Conservation (phyloP, 2,113 vertebrate species). For the Falco punctatus region DNA sequence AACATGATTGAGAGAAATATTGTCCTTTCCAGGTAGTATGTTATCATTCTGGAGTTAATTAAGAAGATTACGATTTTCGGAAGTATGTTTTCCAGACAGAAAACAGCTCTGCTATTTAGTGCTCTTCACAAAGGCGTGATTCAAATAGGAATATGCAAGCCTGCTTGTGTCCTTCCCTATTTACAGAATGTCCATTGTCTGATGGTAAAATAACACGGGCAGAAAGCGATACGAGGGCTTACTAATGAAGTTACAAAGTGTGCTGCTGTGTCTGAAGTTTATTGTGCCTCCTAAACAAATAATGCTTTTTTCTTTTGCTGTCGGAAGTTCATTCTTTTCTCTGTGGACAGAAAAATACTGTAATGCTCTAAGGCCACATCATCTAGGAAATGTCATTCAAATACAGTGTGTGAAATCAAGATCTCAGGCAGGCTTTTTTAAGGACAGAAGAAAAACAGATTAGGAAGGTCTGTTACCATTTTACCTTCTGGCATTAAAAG, state of each 20-base stretch:
- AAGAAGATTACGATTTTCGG: background rate
- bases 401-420: background rate
- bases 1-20: background rate
- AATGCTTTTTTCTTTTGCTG: slow-evolving; percentile 55
- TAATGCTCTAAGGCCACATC: background rate
- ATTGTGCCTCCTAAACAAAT: slow-evolving; percentile 74
- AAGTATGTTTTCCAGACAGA: background rate
- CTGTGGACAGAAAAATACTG: slow-evolving; percentile 24
- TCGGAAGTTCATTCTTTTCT: slow-evolving; percentile 51
- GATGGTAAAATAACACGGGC: slow-evolving; percentile 42
- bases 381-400: background rate
- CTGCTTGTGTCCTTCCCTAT: slow-evolving; percentile 56
- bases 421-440: background rate
- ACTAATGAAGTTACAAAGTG: slow-evolving; percentile 38
- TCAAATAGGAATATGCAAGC: slow-evolving; percentile 8
- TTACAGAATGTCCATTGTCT: slow-evolving; percentile 64
- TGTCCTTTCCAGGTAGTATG: background rate
- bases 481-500: slow-evolving; percentile 20
- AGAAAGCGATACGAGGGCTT: slow-evolving; percentile 38
- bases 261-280: slow-evolving; percentile 56
- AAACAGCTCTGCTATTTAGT: slow-evolving; percentile 13
- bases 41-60: background rate
- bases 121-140: slow-evolving; percentile 30
- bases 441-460: slow-evolving; percentile 6
- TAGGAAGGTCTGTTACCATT: slow-evolving; percentile 39